Evolutionary conservation across 2,888 invertebrate genomes (phyloP), one percentile per base, ranked within the genome.

Genomic region (Sisyra nigra): DNA sequence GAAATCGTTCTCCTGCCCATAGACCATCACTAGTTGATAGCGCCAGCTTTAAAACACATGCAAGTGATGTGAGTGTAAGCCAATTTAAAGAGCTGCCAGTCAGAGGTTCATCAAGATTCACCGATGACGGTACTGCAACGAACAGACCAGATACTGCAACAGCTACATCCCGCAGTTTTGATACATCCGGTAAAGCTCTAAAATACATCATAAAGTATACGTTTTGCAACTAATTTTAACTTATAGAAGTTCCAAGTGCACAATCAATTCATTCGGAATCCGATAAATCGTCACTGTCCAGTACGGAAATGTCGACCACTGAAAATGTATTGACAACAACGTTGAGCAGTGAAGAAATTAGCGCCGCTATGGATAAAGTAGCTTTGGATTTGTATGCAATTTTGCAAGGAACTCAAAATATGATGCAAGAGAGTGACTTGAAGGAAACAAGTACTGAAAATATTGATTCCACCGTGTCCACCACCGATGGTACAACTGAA

Each of bases 351-450:
- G 60, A 57, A 4, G 63, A 64, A 2, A 74, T 72, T 8, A 73
- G 75, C 60, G 72, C 76, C 1, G 71, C 73, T 0, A 83, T 82
- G 78, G 82, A 85, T 55, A 85, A 86, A 63, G 81, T 82, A 0
- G 87, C 86, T 9, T 65, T 84, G 10, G 87, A 87, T 53, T 65
- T 87, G 38, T 87, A 87, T 55, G 87, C 87, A 1, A 81, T 85
- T 52, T 66, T 84, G 40, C 73, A 72, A 53, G 72, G 73, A 47
- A 71, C 72, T 1, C 72, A 72, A 48, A 71, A 63, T 49, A 66
- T 71, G 29, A 43, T 43, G 14, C 30, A 61, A 24, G 63, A 62
- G 32, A 59, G 63, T 29, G 67, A 67, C 36, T n/a, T 29, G 11
- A 24, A 40, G 63, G 62, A 29, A 40, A 38, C n/a, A 10, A 31